Percentiles rank a stretch among this genome's conserved stretches.
Conservation (phyloP, 2,113 vertebrate genomes). For the Cnemophilus loriae region DNA sequence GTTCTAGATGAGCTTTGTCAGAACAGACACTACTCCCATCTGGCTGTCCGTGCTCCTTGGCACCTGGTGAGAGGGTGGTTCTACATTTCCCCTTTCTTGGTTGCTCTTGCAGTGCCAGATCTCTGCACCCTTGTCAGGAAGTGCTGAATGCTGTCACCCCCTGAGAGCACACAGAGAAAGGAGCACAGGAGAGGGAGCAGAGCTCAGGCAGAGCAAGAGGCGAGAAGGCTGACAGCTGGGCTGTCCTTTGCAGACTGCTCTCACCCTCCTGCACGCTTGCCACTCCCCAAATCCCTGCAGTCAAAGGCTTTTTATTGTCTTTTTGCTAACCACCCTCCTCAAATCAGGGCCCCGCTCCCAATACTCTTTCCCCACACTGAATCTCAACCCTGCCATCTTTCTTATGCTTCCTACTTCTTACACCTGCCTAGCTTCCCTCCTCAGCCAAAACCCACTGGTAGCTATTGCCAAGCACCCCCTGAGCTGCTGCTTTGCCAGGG, state of each 20-base stretch:
- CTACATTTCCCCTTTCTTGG: not conserved
- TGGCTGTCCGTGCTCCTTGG: not conserved
- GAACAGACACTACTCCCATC: not conserved
- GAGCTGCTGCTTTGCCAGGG: not conserved
- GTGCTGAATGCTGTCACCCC: not conserved
- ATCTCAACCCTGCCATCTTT: not conserved
- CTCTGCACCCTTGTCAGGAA: not conserved
- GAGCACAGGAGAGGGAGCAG: not conserved
- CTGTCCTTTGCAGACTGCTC: not conserved
- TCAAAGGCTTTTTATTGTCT: not conserved
- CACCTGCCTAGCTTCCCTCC: not conserved
- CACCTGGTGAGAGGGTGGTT: not conserved
- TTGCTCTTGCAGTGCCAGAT: not conserved
- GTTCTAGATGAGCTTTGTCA: not conserved
- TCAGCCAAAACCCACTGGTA: not conserved
- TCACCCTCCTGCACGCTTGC: not conserved
- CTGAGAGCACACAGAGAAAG: not conserved
- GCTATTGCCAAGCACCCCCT: not conserved
- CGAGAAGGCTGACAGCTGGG: not conserved
- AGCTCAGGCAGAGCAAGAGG: not conserved
- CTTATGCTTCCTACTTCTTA: not conserved
- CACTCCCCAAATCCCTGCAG: rapidly evolving
- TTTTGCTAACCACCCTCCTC: not conserved
- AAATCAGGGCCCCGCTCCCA: not conserved
- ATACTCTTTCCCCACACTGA: not conserved